Base-by-base conservation (phyloP, 2,113 vertebrate species). In the Oreocharis arfaki region DNA sequence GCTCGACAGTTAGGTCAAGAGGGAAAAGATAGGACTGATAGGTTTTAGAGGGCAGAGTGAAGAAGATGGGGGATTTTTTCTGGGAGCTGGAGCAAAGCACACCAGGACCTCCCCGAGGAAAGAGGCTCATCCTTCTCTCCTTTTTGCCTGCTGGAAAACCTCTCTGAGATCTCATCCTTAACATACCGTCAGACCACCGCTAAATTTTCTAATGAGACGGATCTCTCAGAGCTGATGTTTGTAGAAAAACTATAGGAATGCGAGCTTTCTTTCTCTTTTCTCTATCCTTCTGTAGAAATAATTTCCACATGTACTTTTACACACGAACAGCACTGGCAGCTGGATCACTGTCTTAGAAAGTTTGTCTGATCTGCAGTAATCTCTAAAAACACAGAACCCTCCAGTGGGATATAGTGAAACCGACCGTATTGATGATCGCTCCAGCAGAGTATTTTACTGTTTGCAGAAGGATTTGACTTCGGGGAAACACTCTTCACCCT, bases 371-470 rank as follows among this genome's bases (percentile, higher is more conserved):
- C 57, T 46, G 68, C 76, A 82, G 1, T 78, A 32, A 76, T 84
- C 80, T 85, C 87, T 87, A 19, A 93, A 91, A 91, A 24, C 57
- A 61, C 59, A 67, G 75, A 78, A 42, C 6, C 1, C 4, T 57
- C 47, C 71, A 12, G 53, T 53, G 76, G 61, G 89, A 71, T 63
- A 69, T 1, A 82, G 53, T 1, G 3, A 87, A 92, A 16, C 11
- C 7, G 19, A 41, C 44, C 2, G 0, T 64, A 67, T 30, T 24
- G 22, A 15, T 11, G 23, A 24, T 77, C 0, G 1, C 76, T 90
- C 42, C 17, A 6, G 79, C 63, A 83, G 79, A 15, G 8, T 57
- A 57, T 89, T 64, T 79, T 47, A 70, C 76, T 47, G 32, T 77
- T 84, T 84, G 83, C 23, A 42, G 50, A 89, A 70, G 74, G 84